phyloP scores from a whole-genome alignment of 2,113 vertebrate genomes.

The Nothoprocta perdicaria region DNA sequence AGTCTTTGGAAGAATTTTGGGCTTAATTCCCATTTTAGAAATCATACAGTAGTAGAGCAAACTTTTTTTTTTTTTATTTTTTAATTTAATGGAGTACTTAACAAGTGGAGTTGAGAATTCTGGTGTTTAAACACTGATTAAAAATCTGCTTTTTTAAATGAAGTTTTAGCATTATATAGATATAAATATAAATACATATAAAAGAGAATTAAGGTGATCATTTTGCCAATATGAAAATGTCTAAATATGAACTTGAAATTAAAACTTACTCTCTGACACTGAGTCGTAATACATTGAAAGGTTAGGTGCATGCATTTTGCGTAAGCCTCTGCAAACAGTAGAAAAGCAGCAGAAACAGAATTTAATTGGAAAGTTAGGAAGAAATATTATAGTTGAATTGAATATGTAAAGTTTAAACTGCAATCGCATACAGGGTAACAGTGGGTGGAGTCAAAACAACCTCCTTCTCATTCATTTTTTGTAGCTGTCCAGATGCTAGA shows the following conservation, averaged over 20 bases:
- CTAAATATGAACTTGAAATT: background rate
- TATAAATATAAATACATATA: background rate
- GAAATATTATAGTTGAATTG: conserved; percentile 1
- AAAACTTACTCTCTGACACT: background rate
- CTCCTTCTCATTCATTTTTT: background rate
- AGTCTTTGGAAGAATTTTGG: background rate
- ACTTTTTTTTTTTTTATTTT: background rate
- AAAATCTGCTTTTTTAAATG: background rate
- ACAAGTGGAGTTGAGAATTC: background rate
- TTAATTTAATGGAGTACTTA: background rate
- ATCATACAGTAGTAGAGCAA: background rate
- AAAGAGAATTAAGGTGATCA: background rate
- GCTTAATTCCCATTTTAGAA: background rate
- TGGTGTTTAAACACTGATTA: background rate
- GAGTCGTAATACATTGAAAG: background rate
- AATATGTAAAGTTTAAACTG: conserved; percentile 21
- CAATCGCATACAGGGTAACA: background rate
- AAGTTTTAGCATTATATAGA: background rate
- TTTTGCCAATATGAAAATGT: background rate
- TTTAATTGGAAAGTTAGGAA: background rate
- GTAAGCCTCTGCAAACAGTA: background rate
- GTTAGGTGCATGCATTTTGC: background rate
- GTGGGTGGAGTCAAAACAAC: conserved; percentile 31
- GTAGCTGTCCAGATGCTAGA: conserved; percentile 33
- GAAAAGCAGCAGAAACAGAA: background rate